Conservation (phyloP, 2,113 vertebrate species). For the Pleuronectes platessa region DNA sequence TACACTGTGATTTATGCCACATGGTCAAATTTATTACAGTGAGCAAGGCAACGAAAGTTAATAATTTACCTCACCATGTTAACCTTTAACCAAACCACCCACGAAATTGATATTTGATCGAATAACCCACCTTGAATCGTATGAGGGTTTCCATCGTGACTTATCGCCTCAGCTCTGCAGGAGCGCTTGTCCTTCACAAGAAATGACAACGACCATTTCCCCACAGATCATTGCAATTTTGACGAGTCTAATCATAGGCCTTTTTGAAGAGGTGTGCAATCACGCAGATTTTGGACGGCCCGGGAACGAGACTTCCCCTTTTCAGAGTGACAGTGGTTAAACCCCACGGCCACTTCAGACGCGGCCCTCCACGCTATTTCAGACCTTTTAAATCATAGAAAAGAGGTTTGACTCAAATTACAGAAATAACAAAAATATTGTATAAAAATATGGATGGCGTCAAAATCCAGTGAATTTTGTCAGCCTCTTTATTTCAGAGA, state of each 20-base stretch:
- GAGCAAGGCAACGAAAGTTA: not conserved
- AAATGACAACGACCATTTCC: conserved; percentile 29
- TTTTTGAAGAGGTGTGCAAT: conserved; percentile 55
- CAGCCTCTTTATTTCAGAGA: not conserved
- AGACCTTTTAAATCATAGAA: conserved; percentile 17
- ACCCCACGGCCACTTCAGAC: not conserved
- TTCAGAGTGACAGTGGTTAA: conserved; percentile 18
- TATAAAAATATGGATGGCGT: not conserved
- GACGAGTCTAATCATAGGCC: conserved; percentile 35
- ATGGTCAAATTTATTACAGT: not conserved
- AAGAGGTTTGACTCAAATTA: not conserved
- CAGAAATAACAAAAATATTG: too few relatives aligned
- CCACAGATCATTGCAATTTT: conserved; percentile 46
- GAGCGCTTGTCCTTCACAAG: conserved; percentile 43
- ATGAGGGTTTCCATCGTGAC: not conserved
- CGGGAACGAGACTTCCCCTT: not conserved
- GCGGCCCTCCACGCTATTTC: not conserved
- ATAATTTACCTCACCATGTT: not conserved
- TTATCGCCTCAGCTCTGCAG: not conserved
- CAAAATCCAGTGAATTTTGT: conserved; percentile 1
- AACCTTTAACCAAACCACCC: not conserved
- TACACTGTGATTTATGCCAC: not conserved
- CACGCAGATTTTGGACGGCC: conserved; percentile 34
- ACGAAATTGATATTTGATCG: not conserved
- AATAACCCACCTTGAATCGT: not conserved